Evolutionary conservation across 2,888 invertebrate species (phyloP).

Genomic region (Hypercompe scribonia): DNA sequence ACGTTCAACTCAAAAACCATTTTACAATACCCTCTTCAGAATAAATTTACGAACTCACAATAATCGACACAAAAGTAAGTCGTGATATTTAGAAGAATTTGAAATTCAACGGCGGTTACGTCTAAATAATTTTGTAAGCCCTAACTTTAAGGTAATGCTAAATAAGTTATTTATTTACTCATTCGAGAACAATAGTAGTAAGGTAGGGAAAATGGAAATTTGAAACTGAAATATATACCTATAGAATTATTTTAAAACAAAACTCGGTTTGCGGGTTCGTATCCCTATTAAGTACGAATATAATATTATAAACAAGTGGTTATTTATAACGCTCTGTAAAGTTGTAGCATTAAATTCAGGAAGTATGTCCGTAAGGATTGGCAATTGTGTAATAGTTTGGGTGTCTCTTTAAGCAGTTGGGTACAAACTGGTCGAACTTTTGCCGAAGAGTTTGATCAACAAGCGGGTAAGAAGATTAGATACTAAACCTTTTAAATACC

Average conservation of each 20-base stretch:
- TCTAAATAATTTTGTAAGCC: conserved; percentile 6
- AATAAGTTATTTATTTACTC: neutral
- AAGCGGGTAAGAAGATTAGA: neutral
- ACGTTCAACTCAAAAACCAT: neutral
- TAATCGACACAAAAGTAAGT: conserved; percentile 1
- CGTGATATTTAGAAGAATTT: neutral
- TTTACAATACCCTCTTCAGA: neutral
- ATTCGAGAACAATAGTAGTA: conserved; percentile 2
- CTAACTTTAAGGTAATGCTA: neutral
- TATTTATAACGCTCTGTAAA: neutral
- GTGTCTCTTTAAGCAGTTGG: too few relatives aligned
- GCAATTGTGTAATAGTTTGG: too few relatives aligned
- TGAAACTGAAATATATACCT: neutral
- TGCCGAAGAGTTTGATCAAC: neutral
- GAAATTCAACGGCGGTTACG: neutral
- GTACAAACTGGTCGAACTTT: too few relatives aligned
- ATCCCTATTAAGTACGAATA: neutral
- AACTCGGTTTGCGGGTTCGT: neutral
- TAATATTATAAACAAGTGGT: neutral
- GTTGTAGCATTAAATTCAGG: too few relatives aligned
- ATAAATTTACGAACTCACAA: neutral
- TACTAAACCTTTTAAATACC: neutral
- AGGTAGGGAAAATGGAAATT: neutral
- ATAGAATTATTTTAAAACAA: neutral
- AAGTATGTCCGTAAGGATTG: too few relatives aligned